phyloP scores from a whole-genome alignment of 2,797 vertebrate species.

The Eidolon dupreanum region DNA sequence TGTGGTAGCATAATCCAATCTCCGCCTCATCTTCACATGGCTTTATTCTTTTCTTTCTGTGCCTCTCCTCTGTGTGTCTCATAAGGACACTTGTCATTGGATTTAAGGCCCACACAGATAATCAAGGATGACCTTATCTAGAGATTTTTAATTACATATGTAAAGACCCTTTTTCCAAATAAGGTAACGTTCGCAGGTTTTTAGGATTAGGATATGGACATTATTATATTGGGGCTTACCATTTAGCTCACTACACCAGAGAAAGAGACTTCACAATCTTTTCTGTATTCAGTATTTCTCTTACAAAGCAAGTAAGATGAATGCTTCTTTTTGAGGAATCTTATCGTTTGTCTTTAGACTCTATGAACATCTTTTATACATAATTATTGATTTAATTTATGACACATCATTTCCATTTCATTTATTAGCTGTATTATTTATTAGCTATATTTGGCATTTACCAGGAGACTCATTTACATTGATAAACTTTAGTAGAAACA shows the following conservation, averaged over 20 bases:
- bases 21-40: not conserved
- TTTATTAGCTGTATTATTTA: not conserved
- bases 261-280: conserved; percentile 9
- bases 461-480: not conserved
- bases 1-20: not conserved
- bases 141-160: not conserved
- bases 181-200: not conserved
- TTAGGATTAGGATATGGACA: not conserved
- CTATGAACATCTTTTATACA: not conserved
- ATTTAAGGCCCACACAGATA: not conserved
- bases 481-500: not conserved
- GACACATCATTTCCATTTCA: not conserved
- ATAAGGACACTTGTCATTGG: not conserved
- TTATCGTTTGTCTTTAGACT: not conserved
- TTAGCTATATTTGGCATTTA: not conserved
- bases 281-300: not conserved
- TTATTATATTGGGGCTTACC: not conserved
- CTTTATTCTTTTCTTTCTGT: not conserved
- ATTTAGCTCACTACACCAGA: not conserved
- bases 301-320: not conserved
- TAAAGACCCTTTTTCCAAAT: not conserved
- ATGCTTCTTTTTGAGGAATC: not conserved
- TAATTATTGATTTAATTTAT: conserved; percentile 18
- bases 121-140: not conserved
- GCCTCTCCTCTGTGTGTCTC: not conserved